Percentiles rank a stretch among this genome's conserved stretches.
Evolutionary conservation across 1,140 invertebrate genomes (phyloP).

Genomic region (Magallana ariakensis): DNA sequence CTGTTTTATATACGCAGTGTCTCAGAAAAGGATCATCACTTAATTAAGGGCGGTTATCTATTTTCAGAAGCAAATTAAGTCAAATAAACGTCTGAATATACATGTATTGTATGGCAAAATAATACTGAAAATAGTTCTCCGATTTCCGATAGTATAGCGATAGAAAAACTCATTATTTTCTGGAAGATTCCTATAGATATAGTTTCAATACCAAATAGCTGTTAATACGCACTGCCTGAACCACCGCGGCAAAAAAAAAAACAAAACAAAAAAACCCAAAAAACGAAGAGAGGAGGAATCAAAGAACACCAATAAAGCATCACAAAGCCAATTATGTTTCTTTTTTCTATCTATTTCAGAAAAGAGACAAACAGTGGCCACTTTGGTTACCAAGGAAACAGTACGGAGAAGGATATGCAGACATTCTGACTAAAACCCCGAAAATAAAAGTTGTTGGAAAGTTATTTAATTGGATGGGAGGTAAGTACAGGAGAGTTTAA

Average conservation of each 20-base stretch:
- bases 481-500: conserved; percentile 63
- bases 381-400: conserved; percentile 83
- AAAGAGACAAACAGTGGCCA: conserved; percentile 81
- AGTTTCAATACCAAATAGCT: no score
- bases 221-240: neutral
- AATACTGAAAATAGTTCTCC: no score
- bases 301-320: neutral
- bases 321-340: neutral
- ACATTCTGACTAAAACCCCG: conserved; percentile 80
- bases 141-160: no score
- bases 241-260: neutral
- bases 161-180: no score
- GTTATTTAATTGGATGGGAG: conserved; percentile 81
- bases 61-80: no score
- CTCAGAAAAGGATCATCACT: no score
- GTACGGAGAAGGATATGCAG: conserved; percentile 82
- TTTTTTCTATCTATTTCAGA: conserved; percentile 70
- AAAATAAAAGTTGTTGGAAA: conserved; percentile 78
- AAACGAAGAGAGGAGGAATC: no score
- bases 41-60: no score
- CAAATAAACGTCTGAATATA: no score
- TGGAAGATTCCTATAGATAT: no score
- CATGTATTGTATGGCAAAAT: no score
- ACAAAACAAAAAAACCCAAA: neutral
- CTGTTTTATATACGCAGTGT: no score